Evolutionary conservation across 2,888 invertebrate genomes (phyloP).

Genomic region (Cenopis cana): DNA sequence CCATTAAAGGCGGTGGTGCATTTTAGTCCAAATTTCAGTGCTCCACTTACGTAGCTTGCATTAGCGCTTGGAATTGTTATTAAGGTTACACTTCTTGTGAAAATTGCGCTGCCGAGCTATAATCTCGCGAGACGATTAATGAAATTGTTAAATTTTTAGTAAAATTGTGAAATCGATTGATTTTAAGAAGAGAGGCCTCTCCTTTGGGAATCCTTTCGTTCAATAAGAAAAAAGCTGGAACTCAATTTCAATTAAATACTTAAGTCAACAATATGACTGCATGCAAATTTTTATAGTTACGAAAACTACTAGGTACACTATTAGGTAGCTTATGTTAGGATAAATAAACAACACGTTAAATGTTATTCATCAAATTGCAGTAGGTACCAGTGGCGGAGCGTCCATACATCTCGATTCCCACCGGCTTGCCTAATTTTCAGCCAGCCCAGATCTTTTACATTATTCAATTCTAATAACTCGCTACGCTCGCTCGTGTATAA

Average conservation of each 20-base stretch:
- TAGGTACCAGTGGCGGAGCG: too few species aligned
- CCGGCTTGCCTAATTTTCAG: too few species aligned
- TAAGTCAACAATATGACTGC: neutral
- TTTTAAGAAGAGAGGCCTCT: neutral
- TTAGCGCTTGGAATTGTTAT: constrained; percentile 40
- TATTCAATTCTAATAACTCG: too few species aligned
- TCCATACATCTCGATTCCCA: too few species aligned
- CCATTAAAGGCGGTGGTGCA: constrained; percentile 38
- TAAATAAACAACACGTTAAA: neutral
- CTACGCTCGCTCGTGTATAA: too few species aligned
- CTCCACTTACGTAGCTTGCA: constrained; percentile 43
- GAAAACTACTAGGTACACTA: neutral
- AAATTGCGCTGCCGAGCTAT: constrained; percentile 34
- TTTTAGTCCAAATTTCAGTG: constrained; percentile 43
- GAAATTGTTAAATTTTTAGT: constrained; percentile 33
- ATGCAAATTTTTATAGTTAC: neutral
- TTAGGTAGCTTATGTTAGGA: neutral
- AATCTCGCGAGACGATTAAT: constrained; percentile 37
- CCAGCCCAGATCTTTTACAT: too few species aligned
- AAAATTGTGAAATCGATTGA: constrained; percentile 26
- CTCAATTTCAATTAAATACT: neutral
- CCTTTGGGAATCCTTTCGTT: neutral
- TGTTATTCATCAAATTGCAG: neutral
- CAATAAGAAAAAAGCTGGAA: neutral
- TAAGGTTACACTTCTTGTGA: constrained; percentile 44